Evolutionary conservation across 1,140 invertebrate genomes (phyloP).

Genomic region (Adelges cooleyi): DNA sequence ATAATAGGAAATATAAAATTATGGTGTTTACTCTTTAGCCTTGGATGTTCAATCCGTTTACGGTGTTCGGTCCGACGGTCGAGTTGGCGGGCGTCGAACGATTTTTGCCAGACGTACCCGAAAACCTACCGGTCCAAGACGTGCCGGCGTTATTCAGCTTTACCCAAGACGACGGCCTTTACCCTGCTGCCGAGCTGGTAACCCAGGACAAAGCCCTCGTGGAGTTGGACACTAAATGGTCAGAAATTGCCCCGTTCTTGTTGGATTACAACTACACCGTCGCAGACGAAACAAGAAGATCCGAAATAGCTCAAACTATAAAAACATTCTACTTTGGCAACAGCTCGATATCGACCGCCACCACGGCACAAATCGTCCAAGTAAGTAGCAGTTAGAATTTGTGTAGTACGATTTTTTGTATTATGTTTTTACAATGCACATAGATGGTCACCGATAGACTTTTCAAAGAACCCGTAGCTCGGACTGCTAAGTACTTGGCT

Average conservation of each 20-base stretch:
- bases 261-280: conserved; percentile 52
- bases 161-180: conserved; percentile 38
- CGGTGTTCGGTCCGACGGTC: conserved; percentile 48
- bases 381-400: conserved; percentile 21
- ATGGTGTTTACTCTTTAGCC: conserved; percentile 34
- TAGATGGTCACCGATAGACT: conserved; percentile 47
- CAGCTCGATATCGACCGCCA: conserved; percentile 41
- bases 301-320: conserved; percentile 41
- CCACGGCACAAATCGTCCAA: conserved; percentile 35
- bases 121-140: conserved; percentile 39
- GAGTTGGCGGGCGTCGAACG: conserved; percentile 42
- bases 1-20: neutral
- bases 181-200: conserved; percentile 39
- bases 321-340: conserved; percentile 45
- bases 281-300: conserved; percentile 37
- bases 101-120: conserved; percentile 47
- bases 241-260: conserved; percentile 44
- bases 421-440: too few species aligned
- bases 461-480: conserved; percentile 45
- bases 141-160: conserved; percentile 38
- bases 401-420: too few species aligned
- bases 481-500: conserved; percentile 45
- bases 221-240: conserved; percentile 46
- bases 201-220: conserved; percentile 38
- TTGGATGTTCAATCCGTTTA: conserved; percentile 46